These are phyloP conservation scores for Catocala nupta DNA, from an alignment of 2,888 invertebrate species.

Conservation along the genomic window DNA sequence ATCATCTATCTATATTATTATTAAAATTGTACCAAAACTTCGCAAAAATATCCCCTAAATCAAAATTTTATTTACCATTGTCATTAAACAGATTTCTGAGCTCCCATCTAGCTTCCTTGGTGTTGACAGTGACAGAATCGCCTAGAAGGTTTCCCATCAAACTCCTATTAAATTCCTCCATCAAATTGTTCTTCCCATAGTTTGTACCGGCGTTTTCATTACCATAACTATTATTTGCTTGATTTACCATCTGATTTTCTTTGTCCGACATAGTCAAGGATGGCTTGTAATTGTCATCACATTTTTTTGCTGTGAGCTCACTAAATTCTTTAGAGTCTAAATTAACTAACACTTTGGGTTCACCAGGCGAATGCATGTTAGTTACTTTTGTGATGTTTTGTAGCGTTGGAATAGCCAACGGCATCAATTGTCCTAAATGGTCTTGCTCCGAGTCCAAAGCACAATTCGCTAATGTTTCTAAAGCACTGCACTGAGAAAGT, in stretches of 20 bases:
- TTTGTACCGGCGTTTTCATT: slow-evolving; percentile 67
- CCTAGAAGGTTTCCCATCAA: slow-evolving; percentile 84
- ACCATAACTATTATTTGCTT: slow-evolving; percentile 56
- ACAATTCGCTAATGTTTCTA: slow-evolving; percentile 83
- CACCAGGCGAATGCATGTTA: slow-evolving; percentile 83
- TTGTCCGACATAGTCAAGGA: slow-evolving; percentile 63
- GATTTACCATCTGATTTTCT: slow-evolving; percentile 67
- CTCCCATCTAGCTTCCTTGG: slow-evolving; percentile 90
- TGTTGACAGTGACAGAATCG: slow-evolving; percentile 90
- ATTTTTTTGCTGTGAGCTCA: slow-evolving; percentile 71
- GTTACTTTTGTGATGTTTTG: slow-evolving; percentile 83
- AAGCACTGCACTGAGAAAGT: slow-evolving; percentile 81
- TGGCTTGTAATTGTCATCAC: slow-evolving; percentile 68
- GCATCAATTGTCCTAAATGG: slow-evolving; percentile 81
- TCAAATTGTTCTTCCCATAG: slow-evolving; percentile 77
- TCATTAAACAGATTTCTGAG: slow-evolving; percentile 89
- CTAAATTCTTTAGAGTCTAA: slow-evolving; percentile 83
- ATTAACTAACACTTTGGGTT: slow-evolving; percentile 82
- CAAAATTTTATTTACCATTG: slow-evolving; percentile 66
- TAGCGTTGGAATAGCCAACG: slow-evolving; percentile 76
- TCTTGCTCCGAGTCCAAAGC: slow-evolving; percentile 82
- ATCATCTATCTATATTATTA: too few species aligned
- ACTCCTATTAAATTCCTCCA: slow-evolving; percentile 83
- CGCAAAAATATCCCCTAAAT: too few species aligned
- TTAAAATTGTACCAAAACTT: too few species aligned